Percentiles rank a stretch among this genome's conserved stretches.
These are phyloP conservation scores for Cassiopea andromeda DNA, from an alignment of 30 jellyfish, hydroid and myxozoan genomes.

Conservation along the genomic window DNA sequence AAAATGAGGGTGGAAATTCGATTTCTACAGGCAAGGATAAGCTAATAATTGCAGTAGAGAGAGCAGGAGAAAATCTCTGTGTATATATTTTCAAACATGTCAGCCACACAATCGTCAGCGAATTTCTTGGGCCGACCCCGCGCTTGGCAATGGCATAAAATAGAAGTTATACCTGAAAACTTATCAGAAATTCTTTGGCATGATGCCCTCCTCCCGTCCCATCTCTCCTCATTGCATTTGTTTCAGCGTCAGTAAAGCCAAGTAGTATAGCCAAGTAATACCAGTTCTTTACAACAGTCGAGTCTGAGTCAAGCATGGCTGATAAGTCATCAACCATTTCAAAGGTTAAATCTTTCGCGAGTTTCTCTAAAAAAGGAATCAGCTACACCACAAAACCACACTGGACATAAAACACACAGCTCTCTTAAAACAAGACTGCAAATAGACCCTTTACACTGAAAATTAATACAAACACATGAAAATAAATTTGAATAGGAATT, in stretches of 20 bases:
- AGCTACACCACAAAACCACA: no score
- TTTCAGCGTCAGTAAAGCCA: constrained; percentile 7
- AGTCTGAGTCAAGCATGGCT: constrained; percentile 1
- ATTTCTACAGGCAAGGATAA: no score
- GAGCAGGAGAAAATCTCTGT: no score
- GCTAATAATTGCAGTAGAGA: no score
- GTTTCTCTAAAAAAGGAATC: neutral
- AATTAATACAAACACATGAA: no score
- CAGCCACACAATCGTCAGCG: no score
- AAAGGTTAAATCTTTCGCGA: neutral
- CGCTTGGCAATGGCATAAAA: neutral
- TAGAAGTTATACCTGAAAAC: neutral
- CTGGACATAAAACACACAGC: no score
- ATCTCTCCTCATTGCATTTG: constrained; percentile 22
- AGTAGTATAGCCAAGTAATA: constrained; percentile 9
- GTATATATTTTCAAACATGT: no score
- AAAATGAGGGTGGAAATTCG: no score
- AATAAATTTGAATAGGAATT: no score
- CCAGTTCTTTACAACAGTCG: constrained; percentile 30
- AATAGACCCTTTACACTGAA: no score
- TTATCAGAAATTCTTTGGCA: neutral
- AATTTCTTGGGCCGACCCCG: neutral
- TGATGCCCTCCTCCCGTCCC: constrained; percentile 54
- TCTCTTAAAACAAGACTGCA: no score
- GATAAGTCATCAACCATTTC: neutral